Base-by-base conservation (phyloP, 1,140 invertebrate species). In the Heliconius melpomene region DNA sequence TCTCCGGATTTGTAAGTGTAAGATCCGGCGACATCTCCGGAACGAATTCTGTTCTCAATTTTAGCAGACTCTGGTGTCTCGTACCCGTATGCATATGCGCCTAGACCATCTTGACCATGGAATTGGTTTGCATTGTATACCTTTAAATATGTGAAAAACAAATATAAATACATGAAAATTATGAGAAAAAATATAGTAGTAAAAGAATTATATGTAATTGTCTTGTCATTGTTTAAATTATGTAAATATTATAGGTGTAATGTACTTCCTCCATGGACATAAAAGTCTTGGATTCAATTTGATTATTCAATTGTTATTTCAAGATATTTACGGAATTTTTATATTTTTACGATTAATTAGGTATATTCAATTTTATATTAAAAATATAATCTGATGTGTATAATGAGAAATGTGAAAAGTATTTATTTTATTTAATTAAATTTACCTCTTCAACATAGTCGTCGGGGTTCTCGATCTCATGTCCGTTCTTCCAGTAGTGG, bases 31-130 rank as follows among this genome's bases (percentile, higher is more conserved):
- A 95, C 89, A 82, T 95, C 89, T 70, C 95, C 95, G n/a, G 93
- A 90, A 2, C 93, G 86, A 46, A 91, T 90, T 26, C 89, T 95
- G 86, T 94, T 93, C 84, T 96, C 95, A 57, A 96, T 95, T 88
- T 96, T 96, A 18, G 96, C 95, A 75, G 96, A 96, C 84, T 96
- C 96, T 54, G 96, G 96, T 9, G 96, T 95, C 78, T 95, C 91
- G 83, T 96, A 96, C 20, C 96, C 96, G 78, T 96, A 96, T 1
- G 95, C 94, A 80, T 96, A 96, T n/a, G 95, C 95, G 3, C 96
- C 96, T 18, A 96, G 85, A n/a, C 95, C 95, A 79, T 96, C 95
- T 89, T 96, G 96, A 0, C 96, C 96, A 82, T 96, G 96, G 85
- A 95, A 96, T 86, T 96, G 96, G 79, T 95, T 95, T 2, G 96